Conservation (phyloP, 2,113 vertebrate genomes). For the Gracilinanus agilis region DNA sequence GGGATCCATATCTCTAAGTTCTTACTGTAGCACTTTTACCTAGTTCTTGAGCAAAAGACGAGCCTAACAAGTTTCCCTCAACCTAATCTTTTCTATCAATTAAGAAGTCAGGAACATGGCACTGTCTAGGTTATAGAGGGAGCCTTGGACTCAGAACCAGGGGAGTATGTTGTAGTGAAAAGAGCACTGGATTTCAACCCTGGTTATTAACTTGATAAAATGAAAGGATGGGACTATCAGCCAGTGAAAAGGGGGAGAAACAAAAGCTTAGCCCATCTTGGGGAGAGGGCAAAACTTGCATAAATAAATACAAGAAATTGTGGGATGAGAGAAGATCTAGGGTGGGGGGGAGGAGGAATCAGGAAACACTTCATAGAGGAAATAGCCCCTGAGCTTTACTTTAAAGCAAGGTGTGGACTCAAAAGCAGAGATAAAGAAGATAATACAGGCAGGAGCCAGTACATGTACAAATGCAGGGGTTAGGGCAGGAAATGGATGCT, state of each 20-base stretch:
- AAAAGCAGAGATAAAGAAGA: neutral
- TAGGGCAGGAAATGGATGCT: neutral
- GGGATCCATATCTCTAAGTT: neutral
- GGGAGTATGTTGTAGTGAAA: too few species aligned
- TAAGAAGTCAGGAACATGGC: neutral
- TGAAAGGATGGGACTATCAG: neutral
- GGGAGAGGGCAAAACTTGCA: neutral
- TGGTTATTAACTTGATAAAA: neutral
- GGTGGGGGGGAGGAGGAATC: neutral
- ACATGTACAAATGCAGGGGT: neutral
- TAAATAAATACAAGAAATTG: neutral
- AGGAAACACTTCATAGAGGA: neutral
- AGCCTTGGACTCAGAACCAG: neutral
- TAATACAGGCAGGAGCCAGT: neutral
- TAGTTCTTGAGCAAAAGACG: neutral
- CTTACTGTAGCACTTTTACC: neutral
- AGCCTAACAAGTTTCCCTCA: neutral
- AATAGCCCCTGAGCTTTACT: neutral
- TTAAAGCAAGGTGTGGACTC: neutral
- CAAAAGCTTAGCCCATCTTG: neutral
- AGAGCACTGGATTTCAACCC: neutral
- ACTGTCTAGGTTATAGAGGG: neutral
- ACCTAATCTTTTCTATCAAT: neutral
- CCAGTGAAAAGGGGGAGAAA: neutral
- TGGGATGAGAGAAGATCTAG: neutral